These are phyloP conservation scores for Sinocyclocheilus anophthalmus DNA, from an alignment of 2,113 vertebrate species.

Conservation along the genomic window DNA sequence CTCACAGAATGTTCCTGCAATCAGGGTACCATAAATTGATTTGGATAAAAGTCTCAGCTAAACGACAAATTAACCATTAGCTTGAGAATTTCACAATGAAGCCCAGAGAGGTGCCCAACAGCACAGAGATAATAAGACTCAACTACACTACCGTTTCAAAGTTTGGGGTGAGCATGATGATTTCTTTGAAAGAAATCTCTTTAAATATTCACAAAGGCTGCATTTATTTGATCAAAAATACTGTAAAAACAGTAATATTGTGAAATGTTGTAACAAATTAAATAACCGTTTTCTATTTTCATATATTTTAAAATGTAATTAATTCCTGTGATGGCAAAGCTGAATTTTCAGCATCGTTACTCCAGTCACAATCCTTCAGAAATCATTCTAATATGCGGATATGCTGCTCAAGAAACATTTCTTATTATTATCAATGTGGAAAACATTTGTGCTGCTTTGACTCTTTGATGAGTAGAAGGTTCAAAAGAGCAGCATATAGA, in stretches of 20 bases:
- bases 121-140: neutral
- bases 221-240: neutral
- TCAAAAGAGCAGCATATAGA: neutral
- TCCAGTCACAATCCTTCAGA: neutral
- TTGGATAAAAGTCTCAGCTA: neutral
- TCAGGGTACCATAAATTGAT: neutral
- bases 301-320: neutral
- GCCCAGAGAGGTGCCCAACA: neutral
- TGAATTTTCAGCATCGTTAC: neutral
- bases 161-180: neutral
- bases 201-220: neutral
- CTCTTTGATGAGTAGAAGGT: neutral
- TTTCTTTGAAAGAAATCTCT: neutral
- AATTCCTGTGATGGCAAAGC: neutral
- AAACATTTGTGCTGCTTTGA: neutral
- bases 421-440: no score
- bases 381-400: neutral
- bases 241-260: neutral
- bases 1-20: neutral
- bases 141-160: neutral
- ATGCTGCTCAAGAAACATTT: no score
- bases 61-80: conserved; percentile 3
- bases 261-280: no score
- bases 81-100: neutral
- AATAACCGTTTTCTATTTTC: neutral